Conservation (phyloP, 2,113 vertebrate species). For the Daubentonia madagascariensis region DNA sequence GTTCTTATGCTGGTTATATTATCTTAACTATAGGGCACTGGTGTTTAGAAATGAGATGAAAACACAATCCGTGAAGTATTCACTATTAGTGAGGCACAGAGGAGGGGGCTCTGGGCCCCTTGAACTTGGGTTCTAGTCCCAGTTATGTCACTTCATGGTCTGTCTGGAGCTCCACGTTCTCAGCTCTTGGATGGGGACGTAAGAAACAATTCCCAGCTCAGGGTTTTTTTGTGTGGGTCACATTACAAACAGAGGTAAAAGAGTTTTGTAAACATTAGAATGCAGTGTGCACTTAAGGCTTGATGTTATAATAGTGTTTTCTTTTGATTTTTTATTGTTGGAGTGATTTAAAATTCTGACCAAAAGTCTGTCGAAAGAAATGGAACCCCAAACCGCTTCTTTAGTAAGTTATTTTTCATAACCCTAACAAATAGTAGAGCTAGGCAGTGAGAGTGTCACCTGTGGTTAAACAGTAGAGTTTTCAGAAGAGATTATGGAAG, state of each 20-base stretch:
- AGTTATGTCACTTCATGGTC: background rate
- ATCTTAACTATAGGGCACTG: background rate
- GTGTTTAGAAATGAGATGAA: conserved; percentile 24
- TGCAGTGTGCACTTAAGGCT: background rate
- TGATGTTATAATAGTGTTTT: background rate
- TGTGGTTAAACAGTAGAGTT: background rate
- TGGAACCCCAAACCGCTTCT: background rate
- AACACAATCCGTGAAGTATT: background rate
- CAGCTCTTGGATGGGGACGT: background rate
- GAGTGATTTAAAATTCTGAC: background rate
- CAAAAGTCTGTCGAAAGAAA: conserved; percentile 17
- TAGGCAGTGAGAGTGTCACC: background rate
- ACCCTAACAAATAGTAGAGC: background rate
- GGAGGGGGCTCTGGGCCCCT: background rate
- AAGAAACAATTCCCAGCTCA: background rate
- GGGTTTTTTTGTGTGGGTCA: background rate
- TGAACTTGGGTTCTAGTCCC: background rate
- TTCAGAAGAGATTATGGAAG: background rate
- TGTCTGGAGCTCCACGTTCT: background rate
- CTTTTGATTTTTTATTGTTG: background rate
- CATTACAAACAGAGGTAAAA: background rate
- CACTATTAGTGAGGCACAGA: background rate
- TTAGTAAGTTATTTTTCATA: background rate
- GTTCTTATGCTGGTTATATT: conserved; percentile 1
- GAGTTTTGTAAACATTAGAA: background rate